phyloP scores from a whole-genome alignment of 2,888 invertebrate genomes.

The Ophion slaviceki region DNA sequence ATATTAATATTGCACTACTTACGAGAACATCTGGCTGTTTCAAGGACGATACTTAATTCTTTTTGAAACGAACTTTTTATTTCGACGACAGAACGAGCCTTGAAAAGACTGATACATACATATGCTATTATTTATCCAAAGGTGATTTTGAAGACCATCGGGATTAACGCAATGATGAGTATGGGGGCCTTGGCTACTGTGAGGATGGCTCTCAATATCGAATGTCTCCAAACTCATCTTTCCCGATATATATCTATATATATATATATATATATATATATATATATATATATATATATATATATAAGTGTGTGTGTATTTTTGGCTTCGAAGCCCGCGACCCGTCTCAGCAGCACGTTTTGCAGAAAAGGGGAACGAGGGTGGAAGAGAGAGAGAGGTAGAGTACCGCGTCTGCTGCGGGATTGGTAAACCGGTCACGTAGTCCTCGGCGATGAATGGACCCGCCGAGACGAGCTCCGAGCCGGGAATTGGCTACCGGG shows the following conservation, averaged over 20 bases:
- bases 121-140: too few relatives aligned
- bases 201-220: too few relatives aligned
- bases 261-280: not conserved
- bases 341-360: conserved; percentile 62
- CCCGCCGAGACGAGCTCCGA: conserved; percentile 82
- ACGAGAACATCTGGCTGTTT: too few relatives aligned
- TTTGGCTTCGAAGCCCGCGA: conserved; percentile 45
- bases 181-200: too few relatives aligned
- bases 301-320: conserved; percentile 1
- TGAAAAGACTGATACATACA: too few relatives aligned
- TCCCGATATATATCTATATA: not conserved
- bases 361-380: conserved; percentile 61
- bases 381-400: conserved; percentile 54
- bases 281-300: conserved; percentile 18
- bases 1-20: too few relatives aligned
- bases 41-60: too few relatives aligned
- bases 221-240: too few relatives aligned
- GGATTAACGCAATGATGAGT: too few relatives aligned
- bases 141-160: too few relatives aligned
- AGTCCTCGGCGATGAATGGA: conserved; percentile 83
- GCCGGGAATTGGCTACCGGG: conserved; percentile 83
- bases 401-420: conserved; percentile 72
- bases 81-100: too few relatives aligned
- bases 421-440: conserved; percentile 83
- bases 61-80: too few relatives aligned